Evolutionary conservation across 2,797 vertebrate genomes (phyloP).

Genomic region (Coregonus sp.): DNA sequence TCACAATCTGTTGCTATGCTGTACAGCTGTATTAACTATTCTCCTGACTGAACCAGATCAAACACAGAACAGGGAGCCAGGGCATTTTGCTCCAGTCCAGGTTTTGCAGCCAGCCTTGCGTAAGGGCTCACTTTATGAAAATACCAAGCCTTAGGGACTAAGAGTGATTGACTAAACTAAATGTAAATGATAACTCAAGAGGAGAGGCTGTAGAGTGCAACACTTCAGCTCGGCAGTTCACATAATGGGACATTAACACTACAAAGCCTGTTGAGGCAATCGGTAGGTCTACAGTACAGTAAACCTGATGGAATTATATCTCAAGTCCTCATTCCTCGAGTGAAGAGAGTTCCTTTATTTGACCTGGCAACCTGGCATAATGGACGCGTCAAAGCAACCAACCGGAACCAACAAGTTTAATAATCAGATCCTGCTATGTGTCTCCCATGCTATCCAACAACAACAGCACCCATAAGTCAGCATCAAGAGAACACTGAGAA

Average conservation of each 20-base stretch:
- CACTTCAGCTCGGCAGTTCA: neutral
- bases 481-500: neutral
- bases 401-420: neutral
- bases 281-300: neutral
- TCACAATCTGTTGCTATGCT: neutral
- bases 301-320: neutral
- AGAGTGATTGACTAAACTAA: constrained; percentile 43
- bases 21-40: neutral
- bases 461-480: neutral
- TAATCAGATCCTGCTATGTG: neutral
- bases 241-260: neutral
- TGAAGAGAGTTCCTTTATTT: neutral
- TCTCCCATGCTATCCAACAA: neutral
- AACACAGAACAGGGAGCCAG: neutral
- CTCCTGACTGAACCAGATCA: no score
- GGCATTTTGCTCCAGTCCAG: neutral
- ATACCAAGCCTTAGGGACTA: constrained; percentile 6
- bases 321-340: neutral
- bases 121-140: constrained; percentile 20
- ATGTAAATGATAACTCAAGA: constrained; percentile 46
- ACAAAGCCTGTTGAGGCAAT: constrained; percentile 30
- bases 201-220: neutral
- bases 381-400: constrained; percentile 1
- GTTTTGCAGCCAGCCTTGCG: neutral
- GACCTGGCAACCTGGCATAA: neutral